These are phyloP conservation scores for Dysmachus trigonus DNA, from an alignment of 2,888 invertebrate genomes.

Conservation along the genomic window DNA sequence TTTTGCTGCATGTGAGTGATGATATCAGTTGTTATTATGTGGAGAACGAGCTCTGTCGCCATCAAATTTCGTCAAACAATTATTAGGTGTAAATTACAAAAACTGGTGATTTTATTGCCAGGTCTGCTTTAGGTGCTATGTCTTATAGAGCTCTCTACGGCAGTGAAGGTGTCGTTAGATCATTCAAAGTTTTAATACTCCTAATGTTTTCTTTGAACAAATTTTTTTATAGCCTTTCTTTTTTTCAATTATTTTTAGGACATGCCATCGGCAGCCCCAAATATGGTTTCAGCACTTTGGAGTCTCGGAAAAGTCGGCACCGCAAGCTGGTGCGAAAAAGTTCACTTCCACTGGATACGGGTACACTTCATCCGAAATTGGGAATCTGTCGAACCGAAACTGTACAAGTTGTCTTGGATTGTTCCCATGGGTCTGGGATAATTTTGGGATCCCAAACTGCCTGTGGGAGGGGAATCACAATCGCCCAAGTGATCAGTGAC, in stretches of 20 bases:
- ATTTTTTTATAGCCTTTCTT: neutral
- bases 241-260: slow-evolving; percentile 7
- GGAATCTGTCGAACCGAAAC: slow-evolving; percentile 63
- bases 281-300: slow-evolving; percentile 69
- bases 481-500: slow-evolving; percentile 60
- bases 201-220: too few relatives aligned
- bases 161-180: neutral
- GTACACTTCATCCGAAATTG: slow-evolving; percentile 55
- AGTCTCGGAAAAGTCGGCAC: slow-evolving; percentile 66
- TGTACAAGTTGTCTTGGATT: slow-evolving; percentile 63
- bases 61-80: neutral
- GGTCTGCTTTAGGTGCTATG: neutral
- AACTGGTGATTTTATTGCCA: neutral
- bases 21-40: neutral
- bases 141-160: neutral
- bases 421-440: slow-evolving; percentile 63
- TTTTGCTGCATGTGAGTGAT: neutral
- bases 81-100: neutral
- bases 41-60: neutral
- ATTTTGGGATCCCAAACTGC: slow-evolving; percentile 57
- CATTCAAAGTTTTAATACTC: neutral
- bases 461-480: slow-evolving; percentile 60
- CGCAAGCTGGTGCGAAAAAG: slow-evolving; percentile 66
- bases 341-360: slow-evolving; percentile 62
- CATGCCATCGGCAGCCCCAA: slow-evolving; percentile 64